Conservation (phyloP, 2,113 vertebrate species). For the Verasper variegatus region DNA sequence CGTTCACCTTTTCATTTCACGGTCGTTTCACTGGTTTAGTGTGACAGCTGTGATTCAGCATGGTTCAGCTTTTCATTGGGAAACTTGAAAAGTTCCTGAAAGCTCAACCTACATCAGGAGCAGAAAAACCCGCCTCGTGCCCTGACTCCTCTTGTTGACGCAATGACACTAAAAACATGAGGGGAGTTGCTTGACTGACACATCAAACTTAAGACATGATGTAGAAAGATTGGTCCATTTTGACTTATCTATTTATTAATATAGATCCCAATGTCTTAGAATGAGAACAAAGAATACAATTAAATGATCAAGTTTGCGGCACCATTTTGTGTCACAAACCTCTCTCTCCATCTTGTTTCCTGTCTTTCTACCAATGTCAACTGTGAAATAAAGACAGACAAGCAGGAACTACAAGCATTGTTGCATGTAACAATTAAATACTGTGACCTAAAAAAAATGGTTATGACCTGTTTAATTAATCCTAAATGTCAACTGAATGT, state of each 20-base stretch:
- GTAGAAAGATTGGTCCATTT: no score
- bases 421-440: neutral
- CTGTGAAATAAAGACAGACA: neutral
- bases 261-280: no score
- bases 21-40: neutral
- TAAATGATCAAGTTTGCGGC: no score
- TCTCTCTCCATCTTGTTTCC: neutral
- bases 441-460: no score
- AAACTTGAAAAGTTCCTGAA: neutral
- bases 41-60: constrained; percentile 35
- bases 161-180: neutral
- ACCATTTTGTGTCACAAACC: no score
- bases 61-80: constrained; percentile 6
- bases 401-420: no score
- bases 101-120: neutral
- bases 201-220: no score
- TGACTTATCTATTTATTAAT: no score
- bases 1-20: constrained; percentile 39
- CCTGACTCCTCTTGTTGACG: constrained; percentile 6
- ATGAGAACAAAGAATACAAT: no score
- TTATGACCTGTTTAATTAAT: neutral
- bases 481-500: neutral
- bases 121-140: neutral
- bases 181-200: no score
- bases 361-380: neutral